A percentile compares a stretch with the other conserved stretches of the same genome.
Conservation (phyloP, 1,140 invertebrate genomes). For the Vanessa atalanta region DNA sequence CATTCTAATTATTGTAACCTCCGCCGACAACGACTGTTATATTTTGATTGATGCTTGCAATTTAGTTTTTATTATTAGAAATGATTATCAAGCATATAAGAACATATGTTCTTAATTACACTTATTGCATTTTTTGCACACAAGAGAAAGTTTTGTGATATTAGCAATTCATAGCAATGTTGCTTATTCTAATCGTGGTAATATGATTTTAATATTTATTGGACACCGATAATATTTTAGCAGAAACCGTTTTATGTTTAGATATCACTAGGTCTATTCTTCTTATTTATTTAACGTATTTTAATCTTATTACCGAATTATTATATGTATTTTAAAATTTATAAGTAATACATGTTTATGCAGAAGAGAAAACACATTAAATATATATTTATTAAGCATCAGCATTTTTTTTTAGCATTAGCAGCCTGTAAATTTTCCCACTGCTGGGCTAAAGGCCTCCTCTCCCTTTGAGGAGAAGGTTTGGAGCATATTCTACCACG, state of each 20-base stretch:
- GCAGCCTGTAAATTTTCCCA: too few relatives aligned
- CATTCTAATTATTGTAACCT: background rate
- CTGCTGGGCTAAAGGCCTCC: too few relatives aligned
- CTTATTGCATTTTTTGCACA: constrained; percentile 11
- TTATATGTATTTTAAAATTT: too few relatives aligned
- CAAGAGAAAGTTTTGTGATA: constrained; percentile 25
- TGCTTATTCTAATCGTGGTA: background rate
- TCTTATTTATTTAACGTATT: too few relatives aligned
- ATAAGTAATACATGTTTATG: too few relatives aligned
- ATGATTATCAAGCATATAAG: constrained; percentile 6
- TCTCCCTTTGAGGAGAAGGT: too few relatives aligned
- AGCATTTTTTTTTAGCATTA: too few relatives aligned
- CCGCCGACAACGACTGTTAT: constrained; percentile 19
- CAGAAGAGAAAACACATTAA: too few relatives aligned
- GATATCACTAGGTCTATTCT: background rate
- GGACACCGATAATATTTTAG: background rate
- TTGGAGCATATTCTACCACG: too few relatives aligned
- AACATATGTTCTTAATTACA: constrained; percentile 25
- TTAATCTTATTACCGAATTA: too few relatives aligned
- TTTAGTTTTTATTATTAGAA: constrained; percentile 27
- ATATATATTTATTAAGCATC: too few relatives aligned
- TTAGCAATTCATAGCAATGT: background rate
- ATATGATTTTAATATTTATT: constrained; percentile 5
- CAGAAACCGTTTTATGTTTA: background rate
- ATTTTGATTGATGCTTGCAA: constrained; percentile 36